phyloP scores from a whole-genome alignment of 2,797 vertebrate species.

The Characodon lateralis region DNA sequence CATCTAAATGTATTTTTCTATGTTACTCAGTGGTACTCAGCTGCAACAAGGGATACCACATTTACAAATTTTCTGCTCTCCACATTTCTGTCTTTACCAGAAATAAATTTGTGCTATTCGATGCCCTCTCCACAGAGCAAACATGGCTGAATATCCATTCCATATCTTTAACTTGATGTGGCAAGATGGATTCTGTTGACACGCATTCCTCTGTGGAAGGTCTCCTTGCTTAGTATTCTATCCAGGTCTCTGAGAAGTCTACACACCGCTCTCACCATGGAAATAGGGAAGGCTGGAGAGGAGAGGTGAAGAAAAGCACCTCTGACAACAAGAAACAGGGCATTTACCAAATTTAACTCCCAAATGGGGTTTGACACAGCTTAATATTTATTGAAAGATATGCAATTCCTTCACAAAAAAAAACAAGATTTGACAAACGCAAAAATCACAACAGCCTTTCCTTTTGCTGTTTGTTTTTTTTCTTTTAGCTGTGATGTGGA shows the following conservation, averaged over 20 bases:
- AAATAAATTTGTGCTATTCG: constrained; percentile 23
- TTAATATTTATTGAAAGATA: neutral
- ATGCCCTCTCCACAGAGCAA: constrained; percentile 26
- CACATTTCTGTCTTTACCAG: constrained; percentile 33
- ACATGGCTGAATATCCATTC: constrained; percentile 20
- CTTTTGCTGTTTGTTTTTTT: neutral
- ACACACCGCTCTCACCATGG: constrained; percentile 25
- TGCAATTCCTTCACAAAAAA: neutral
- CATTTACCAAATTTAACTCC: neutral
- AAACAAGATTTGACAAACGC: neutral
- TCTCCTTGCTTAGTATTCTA: constrained; percentile 50
- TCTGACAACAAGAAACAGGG: constrained; percentile 17
- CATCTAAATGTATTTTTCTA: neutral
- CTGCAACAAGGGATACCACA: constrained; percentile 7
- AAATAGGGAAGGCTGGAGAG: constrained; percentile 14
- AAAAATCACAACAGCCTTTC: neutral
- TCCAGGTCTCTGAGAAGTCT: constrained; percentile 32
- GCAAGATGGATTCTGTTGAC: constrained; percentile 20
- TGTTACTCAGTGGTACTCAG: constrained; percentile 1
- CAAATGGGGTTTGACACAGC: neutral
- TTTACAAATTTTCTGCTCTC: neutral
- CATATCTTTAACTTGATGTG: constrained; percentile 8
- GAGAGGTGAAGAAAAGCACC: constrained; percentile 12
- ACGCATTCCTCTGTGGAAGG: constrained; percentile 24
- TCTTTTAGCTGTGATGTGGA: too few species aligned